Percentiles rank a stretch among this genome's conserved stretches.
These are phyloP conservation scores for Tridacna crocea DNA, from an alignment of 2,888 invertebrate species.

Conservation along the genomic window DNA sequence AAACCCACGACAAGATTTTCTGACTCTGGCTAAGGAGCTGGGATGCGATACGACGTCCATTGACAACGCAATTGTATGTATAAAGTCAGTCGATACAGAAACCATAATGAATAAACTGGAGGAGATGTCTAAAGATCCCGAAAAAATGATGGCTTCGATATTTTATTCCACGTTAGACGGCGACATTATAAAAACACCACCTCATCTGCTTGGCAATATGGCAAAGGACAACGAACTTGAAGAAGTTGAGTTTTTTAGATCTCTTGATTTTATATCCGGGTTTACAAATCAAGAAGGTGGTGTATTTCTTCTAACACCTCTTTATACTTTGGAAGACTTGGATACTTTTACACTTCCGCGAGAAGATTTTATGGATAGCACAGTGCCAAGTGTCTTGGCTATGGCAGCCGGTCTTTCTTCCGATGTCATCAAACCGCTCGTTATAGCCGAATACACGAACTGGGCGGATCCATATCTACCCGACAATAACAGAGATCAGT, in stretches of 20 bases:
- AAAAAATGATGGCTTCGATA: slow-evolving; percentile 84
- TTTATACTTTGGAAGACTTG: slow-evolving; percentile 5
- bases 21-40: slow-evolving; percentile 6
- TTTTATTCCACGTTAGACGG: slow-evolving; percentile 96
- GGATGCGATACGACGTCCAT: slow-evolving; percentile 9
- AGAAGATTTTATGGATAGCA: background rate
- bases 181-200: slow-evolving; percentile 89
- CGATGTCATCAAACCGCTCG: slow-evolving; percentile 15
- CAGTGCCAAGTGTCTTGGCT: background rate
- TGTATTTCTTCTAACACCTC: background rate
- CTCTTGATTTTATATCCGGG: slow-evolving; percentile 91
- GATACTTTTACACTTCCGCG: background rate
- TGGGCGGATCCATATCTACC: slow-evolving; percentile 85
- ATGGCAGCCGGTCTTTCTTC: background rate
- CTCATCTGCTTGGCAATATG: background rate
- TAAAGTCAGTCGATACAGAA: slow-evolving; percentile 1
- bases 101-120: slow-evolving; percentile 1
- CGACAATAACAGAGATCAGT: slow-evolving; percentile 93
- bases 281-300: slow-evolving; percentile 90
- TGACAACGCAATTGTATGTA: slow-evolving; percentile 15
- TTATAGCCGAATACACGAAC: slow-evolving; percentile 40
- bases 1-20: background rate
- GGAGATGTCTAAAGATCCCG: background rate
- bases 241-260: slow-evolving; percentile 92
- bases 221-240: background rate